Base-by-base conservation (phyloP, 2,888 invertebrate genomes). In the Eupithecia subfuscata region DNA sequence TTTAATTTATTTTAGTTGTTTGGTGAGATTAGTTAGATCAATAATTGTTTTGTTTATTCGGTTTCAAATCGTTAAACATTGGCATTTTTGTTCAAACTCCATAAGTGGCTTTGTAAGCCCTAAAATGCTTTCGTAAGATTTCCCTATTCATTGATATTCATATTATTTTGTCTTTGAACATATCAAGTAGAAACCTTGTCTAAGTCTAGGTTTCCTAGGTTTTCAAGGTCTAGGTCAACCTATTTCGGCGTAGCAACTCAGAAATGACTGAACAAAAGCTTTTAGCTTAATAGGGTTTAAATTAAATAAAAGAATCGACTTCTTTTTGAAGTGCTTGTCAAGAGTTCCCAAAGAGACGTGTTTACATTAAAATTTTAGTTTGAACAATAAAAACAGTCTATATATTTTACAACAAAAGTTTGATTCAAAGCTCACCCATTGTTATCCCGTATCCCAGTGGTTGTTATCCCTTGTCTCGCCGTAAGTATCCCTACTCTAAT, bases 391-490 rank as follows among this genome's bases (percentile, higher is more conserved):
- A 67, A 37, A 22, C 67, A 70, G 60, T 60, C 9, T 60, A 67
- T 60, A 60, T 60, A 65, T n/a, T 68, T 22, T 45, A 68, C 14
- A 45, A 25, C 22, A 16, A 68, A 43, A 68, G 25, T 43, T 68
- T 68, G 25, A 68, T 22, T 25, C 43, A 73, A 73, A 69, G 69
- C 34, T 69, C 37, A 14, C 34, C 60, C 37, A 73, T 73, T 64
- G 69, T 69, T 63, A 60, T 68, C 68, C 34, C 43, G 30, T 22
- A 40, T n/a, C 43, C 43, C 30, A 30, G 25, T 43, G 68, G 68
- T 68, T 68, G 68, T 68, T 68, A 68, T 68, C 68, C 68, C 68
- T 68, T 68, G 37, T 68, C 68, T 22, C 68, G 43, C 43, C 43
- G 67, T 6, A 43, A 4, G 9, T 71, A 63, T 63, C 70, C 70